Conservation (phyloP, 2,888 invertebrate species). For the Anoplius nigerrimus region DNA sequence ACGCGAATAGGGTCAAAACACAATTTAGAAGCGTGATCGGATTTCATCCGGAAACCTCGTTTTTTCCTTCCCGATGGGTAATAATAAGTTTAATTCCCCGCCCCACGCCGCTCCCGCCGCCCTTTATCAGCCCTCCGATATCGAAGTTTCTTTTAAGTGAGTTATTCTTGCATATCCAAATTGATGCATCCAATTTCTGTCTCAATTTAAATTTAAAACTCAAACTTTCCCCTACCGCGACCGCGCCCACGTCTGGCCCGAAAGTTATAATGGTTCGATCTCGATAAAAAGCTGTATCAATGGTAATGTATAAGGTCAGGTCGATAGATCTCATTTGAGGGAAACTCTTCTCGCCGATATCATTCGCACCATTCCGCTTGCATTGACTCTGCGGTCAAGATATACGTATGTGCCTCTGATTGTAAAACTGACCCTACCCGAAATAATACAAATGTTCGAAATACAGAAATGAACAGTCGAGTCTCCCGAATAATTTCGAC, state of each 20-base stretch:
- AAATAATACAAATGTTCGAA: too few species aligned
- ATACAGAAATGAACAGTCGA: too few species aligned
- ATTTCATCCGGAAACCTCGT: background rate
- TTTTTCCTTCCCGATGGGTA: constrained; percentile 1
- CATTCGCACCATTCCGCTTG: too few species aligned
- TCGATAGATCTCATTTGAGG: background rate
- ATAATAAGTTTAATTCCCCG: constrained; percentile 37
- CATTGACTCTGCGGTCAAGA: too few species aligned
- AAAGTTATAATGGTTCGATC: constrained; percentile 38
- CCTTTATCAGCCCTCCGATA: background rate
- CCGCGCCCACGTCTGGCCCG: background rate
- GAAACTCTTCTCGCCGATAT: too few species aligned
- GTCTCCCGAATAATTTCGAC: too few species aligned
- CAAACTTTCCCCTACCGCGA: background rate
- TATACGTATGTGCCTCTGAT: too few species aligned
- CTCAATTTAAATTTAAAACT: constrained; percentile 44
- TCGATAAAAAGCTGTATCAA: constrained; percentile 38
- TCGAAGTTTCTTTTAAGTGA: constrained; percentile 28
- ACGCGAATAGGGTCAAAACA: background rate
- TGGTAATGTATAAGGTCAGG: constrained; percentile 3
- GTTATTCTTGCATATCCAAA: constrained; percentile 42
- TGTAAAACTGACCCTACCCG: too few species aligned
- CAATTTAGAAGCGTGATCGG: background rate
- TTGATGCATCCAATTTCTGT: constrained; percentile 38
- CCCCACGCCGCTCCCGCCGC: background rate